Evolutionary conservation across 2,888 invertebrate genomes (phyloP).

Genomic region (Drosophila meridionalis): DNA sequence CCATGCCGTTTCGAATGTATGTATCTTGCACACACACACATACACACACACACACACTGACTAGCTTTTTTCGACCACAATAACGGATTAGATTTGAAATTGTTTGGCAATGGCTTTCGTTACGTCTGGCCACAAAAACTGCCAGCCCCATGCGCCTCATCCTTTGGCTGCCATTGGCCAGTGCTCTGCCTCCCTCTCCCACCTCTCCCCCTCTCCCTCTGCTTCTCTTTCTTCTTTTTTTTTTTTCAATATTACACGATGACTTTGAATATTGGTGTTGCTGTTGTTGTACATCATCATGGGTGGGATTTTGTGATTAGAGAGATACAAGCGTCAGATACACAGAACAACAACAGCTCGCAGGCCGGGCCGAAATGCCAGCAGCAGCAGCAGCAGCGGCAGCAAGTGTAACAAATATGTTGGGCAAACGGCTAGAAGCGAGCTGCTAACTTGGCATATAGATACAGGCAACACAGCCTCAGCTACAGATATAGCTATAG

Average conservation of each 20-base stretch:
- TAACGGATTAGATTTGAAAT: constrained; percentile 79
- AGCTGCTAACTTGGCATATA: constrained; percentile 24
- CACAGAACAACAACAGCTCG: constrained; percentile 16
- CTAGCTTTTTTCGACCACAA: constrained; percentile 49
- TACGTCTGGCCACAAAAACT: constrained; percentile 43
- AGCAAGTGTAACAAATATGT: constrained; percentile 74
- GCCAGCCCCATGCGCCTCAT: not conserved
- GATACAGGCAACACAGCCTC: constrained; percentile 16
- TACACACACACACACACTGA: constrained; percentile 13
- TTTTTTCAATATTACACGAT: constrained; percentile 78
- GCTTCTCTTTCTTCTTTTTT: constrained; percentile 8
- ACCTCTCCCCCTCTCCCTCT: not conserved
- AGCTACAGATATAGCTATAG: not conserved
- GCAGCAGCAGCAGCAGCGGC: constrained; percentile 2
- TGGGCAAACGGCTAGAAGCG: constrained; percentile 33
- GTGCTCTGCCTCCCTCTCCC: not conserved
- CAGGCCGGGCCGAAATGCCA: constrained; percentile 29
- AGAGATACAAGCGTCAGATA: constrained; percentile 61
- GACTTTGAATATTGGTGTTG: constrained; percentile 75
- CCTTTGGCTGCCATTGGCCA: not conserved
- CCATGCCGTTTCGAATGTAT: constrained; percentile 30
- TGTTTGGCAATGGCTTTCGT: constrained; percentile 68
- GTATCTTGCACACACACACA: not conserved
- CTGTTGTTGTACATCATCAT: constrained; percentile 68
- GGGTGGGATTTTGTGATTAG: constrained; percentile 81